These are phyloP conservation scores for Carpatolechia fugitivella DNA, from an alignment of 2,888 invertebrate species.

Conservation along the genomic window DNA sequence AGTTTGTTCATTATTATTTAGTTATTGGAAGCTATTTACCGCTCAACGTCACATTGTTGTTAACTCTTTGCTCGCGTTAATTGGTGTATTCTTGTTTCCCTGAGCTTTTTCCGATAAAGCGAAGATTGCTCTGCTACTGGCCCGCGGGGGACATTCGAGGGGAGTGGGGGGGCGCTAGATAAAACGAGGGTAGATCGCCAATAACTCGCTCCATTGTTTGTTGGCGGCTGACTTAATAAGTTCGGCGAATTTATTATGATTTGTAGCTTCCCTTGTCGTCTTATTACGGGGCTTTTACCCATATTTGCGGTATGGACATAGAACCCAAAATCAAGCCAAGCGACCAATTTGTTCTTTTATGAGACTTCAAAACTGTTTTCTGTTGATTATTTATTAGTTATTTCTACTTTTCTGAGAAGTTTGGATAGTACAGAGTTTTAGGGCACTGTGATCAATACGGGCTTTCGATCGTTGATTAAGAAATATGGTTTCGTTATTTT, in stretches of 20 bases:
- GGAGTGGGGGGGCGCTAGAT: conserved; percentile 50
- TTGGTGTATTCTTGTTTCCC: conserved; percentile 65
- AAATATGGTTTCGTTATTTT: too few species aligned
- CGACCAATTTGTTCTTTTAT: conserved; percentile 50
- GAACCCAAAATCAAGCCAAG: conserved; percentile 38
- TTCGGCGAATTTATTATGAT: conserved; percentile 76
- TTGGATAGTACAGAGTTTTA: too few species aligned
- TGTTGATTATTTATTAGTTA: too few species aligned
- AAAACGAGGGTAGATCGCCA: conserved; percentile 73
- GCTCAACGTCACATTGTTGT: conserved; percentile 23
- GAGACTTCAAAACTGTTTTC: conserved; percentile 21
- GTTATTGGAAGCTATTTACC: conserved; percentile 18
- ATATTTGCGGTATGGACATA: conserved; percentile 43
- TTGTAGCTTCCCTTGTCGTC: conserved; percentile 69
- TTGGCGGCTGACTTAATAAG: conserved; percentile 76
- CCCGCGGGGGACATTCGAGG: conserved; percentile 36
- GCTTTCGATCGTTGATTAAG: too few species aligned
- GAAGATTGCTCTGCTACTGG: conserved; percentile 66
- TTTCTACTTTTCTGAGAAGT: too few species aligned
- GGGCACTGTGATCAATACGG: too few species aligned
- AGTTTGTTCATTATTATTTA: conserved; percentile 5
- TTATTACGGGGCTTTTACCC: conserved; percentile 65
- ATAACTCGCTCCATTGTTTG: conserved; percentile 76
- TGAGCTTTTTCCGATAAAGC: conserved; percentile 71
- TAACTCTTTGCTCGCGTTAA: conserved; percentile 51